Evolutionary conservation across 2,113 vertebrate genomes (phyloP), one percentile per base, ranked within the genome.

Genomic region (Tenebrosternarchus preto): DNA sequence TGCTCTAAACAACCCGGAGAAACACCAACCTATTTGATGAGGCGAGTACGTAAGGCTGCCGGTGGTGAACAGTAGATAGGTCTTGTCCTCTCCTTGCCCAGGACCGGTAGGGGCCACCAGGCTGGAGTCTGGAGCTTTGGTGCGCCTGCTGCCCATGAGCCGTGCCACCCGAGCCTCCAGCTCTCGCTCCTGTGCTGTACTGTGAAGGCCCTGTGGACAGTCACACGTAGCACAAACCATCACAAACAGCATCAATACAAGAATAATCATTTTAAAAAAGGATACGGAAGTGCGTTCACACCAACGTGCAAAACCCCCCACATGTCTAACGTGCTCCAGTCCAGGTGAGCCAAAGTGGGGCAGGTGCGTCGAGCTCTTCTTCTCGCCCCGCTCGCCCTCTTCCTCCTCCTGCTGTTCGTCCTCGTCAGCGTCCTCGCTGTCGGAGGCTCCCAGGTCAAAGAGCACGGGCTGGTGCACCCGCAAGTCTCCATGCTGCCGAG

Each of bases 11-110:
- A 1, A 36, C 31, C 24, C 36, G 43, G 9, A n/a, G 0, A 71
- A 19, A 72, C 24, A 71, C 29, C 31, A 27, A 98, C 97, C 98
- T 84, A 99, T 99, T 91, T 99, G 97, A 89, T 99, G 98, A 0
- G 98, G 97, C 0, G 96, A 96, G 88, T 98, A 98, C 27, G 98
- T 99, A 88, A 98, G 97, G 92, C 96, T 97, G 84, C 97, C 98
- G 0, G 96, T 98, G 90, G 96, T 99, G 91, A 99, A 98, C 89
- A 99, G 94, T 78, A 99, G 91, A 80, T 98, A 99, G 0, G 98
- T 99, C 84, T 90, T 95, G 85, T 92, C 93, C 78, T 93, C 89
- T 46, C 50, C 83, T 0, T 91, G 90, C 0, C 68, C 87, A 0
- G 87, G 70, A 22, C 89, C 83, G 0, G 78, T 80, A 31, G 90